Conservation (phyloP, 2,113 vertebrate species). For the Pelecanus crispus region DNA sequence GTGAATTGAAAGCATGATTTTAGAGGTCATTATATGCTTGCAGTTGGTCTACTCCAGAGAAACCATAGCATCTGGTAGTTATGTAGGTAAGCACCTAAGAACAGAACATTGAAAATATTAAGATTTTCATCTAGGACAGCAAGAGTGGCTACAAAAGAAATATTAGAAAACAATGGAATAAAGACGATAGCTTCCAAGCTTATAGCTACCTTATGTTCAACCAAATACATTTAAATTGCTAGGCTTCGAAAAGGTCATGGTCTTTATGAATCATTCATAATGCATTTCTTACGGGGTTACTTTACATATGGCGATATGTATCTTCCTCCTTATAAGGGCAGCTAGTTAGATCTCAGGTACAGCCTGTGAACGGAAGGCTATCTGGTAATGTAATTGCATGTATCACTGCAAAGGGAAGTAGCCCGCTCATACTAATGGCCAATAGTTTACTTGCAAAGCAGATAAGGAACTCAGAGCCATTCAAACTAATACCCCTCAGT, state of each 20-base stretch:
- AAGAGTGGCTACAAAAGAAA: not conserved
- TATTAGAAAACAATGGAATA: not conserved
- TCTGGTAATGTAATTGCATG: not conserved
- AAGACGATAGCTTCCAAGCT: not conserved
- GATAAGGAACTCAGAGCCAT: not conserved
- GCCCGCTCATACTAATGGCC: not conserved
- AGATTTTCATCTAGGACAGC: not conserved
- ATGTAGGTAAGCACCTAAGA: not conserved
- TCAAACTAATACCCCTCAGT: not conserved
- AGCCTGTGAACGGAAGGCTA: not conserved
- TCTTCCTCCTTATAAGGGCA: not conserved
- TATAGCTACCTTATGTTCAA: not conserved
- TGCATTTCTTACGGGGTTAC: not conserved
- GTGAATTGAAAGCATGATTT: not conserved
- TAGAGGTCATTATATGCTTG: not conserved
- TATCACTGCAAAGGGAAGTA: not conserved
- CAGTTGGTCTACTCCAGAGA: not conserved
- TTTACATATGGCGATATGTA: not conserved
- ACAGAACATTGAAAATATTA: not conserved
- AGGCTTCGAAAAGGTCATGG: not conserved
- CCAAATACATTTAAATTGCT: not conserved
- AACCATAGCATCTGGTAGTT: not conserved
- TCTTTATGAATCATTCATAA: slow-evolving; percentile 5
- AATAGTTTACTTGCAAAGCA: not conserved
- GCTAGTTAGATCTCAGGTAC: not conserved